Conservation (phyloP, 2,888 invertebrate species). For the Harmothoe impar region DNA sequence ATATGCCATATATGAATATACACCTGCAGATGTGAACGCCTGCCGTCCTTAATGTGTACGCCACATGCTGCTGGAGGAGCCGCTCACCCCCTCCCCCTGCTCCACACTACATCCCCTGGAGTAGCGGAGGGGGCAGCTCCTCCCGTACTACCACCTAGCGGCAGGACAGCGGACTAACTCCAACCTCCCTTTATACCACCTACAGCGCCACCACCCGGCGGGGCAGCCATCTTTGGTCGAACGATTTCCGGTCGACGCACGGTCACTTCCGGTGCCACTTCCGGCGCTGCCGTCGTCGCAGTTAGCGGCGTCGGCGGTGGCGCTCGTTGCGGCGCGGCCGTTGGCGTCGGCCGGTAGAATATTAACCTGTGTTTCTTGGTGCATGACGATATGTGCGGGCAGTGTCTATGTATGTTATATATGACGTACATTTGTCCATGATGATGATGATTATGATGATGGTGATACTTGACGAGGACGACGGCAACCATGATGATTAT, state of each 20-base stretch:
- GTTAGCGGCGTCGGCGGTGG: background rate
- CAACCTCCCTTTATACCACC: background rate
- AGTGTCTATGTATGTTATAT: constrained; percentile 28
- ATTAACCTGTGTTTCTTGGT: constrained; percentile 42
- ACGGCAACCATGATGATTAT: constrained; percentile 57
- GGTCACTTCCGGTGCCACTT: constrained; percentile 17
- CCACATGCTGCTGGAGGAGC: too few species aligned
- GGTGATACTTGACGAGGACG: constrained; percentile 52
- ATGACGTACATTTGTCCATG: background rate
- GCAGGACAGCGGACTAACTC: background rate
- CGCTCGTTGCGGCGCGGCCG: background rate
- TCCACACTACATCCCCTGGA: background rate
- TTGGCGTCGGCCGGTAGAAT: constrained; percentile 1
- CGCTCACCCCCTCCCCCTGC: background rate
- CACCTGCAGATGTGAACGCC: too few species aligned
- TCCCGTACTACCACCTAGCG: background rate
- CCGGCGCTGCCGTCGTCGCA: background rate
- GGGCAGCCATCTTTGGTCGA: constrained; percentile 50
- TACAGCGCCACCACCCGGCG: background rate
- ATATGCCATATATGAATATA: too few species aligned
- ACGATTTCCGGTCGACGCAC: constrained; percentile 40
- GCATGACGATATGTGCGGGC: constrained; percentile 50
- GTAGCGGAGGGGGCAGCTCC: background rate
- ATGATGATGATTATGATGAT: constrained; percentile 38
- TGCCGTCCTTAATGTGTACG: too few species aligned